Evolutionary conservation across 2,888 invertebrate genomes (phyloP).

Genomic region (Caenorhabditis drosophilae): DNA sequence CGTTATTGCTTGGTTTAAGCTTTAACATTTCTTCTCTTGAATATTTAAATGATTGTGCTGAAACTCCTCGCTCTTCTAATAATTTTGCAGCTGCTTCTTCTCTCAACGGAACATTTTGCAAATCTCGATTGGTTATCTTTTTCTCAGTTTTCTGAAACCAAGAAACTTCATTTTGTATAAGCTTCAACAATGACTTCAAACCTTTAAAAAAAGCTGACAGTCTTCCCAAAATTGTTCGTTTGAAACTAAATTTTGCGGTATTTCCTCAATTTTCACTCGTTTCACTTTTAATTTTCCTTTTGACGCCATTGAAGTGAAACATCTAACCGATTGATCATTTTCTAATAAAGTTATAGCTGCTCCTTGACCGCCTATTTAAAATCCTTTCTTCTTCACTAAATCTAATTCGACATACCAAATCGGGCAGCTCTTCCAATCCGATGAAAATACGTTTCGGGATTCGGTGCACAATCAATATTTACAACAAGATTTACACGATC

Average conservation of each 20-base stretch:
- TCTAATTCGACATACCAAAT: slow-evolving; percentile 76
- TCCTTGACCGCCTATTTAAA: slow-evolving; percentile 50
- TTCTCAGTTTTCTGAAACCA: slow-evolving; percentile 1
- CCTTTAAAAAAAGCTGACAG: slow-evolving; percentile 15
- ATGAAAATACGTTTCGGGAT: slow-evolving; percentile 86
- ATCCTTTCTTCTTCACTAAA: neutral
- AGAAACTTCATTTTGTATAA: neutral
- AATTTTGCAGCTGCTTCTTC: slow-evolving; percentile 10
- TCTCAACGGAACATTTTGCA: slow-evolving; percentile 19
- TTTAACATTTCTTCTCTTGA: slow-evolving; percentile 14
- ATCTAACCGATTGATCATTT: slow-evolving; percentile 13
- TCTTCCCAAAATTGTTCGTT: slow-evolving; percentile 13
- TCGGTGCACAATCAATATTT: slow-evolving; percentile 85
- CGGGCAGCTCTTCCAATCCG: slow-evolving; percentile 93
- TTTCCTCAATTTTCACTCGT: slow-evolving; percentile 2
- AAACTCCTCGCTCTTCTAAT: neutral
- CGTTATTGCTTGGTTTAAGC: no score
- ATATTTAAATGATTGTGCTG: neutral
- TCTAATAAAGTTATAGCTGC: slow-evolving; percentile 54
- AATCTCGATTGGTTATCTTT: slow-evolving; percentile 1
- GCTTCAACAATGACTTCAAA: no score
- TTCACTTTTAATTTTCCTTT: slow-evolving; percentile 19
- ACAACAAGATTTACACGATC: slow-evolving; percentile 89
- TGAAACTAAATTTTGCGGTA: slow-evolving; percentile 21
- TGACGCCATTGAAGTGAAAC: slow-evolving; percentile 28